A percentile compares a stretch with the other conserved stretches of the same genome.
These are phyloP conservation scores for Lepilemur septentrionalis DNA, from an alignment of 2,797 vertebrate species.

Conservation along the genomic window DNA sequence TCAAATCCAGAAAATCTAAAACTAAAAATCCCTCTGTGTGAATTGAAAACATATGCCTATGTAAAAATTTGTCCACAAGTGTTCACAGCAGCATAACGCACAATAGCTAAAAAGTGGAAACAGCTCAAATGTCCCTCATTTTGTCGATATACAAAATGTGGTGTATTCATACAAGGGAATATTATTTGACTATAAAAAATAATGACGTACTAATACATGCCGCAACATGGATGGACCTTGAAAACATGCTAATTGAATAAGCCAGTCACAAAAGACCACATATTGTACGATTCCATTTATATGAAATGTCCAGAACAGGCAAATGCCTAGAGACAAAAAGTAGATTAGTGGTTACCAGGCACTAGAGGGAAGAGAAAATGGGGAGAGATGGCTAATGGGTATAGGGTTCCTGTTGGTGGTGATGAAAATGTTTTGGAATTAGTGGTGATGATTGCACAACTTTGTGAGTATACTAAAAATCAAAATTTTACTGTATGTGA, in stretches of 20 bases:
- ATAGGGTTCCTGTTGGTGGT: not conserved
- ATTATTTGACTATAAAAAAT: not conserved
- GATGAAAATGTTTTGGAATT: slow-evolving; percentile 28
- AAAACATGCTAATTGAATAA: not conserved
- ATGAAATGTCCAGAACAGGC: not conserved
- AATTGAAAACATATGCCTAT: not conserved
- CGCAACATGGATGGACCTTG: not conserved
- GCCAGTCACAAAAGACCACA: not conserved
- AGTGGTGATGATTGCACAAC: not conserved
- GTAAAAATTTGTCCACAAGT: not conserved
- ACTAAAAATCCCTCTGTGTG: not conserved
- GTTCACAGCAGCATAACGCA: not conserved
- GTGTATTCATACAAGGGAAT: not conserved
- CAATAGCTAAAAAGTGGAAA: not conserved
- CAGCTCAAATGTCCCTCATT: not conserved
- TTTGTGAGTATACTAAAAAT: not conserved
- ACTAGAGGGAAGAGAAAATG: not conserved
- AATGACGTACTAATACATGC: not conserved
- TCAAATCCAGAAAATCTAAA: not conserved
- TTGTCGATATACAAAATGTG: not conserved
- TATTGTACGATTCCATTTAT: not conserved
- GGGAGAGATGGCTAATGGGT: not conserved
- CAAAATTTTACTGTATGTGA: not conserved
- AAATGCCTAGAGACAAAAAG: not conserved
- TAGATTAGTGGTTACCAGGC: not conserved